Percentiles rank a stretch among this genome's conserved stretches.
Evolutionary conservation across 2,888 invertebrate species (phyloP).

Genomic region (Drosophila merina): DNA sequence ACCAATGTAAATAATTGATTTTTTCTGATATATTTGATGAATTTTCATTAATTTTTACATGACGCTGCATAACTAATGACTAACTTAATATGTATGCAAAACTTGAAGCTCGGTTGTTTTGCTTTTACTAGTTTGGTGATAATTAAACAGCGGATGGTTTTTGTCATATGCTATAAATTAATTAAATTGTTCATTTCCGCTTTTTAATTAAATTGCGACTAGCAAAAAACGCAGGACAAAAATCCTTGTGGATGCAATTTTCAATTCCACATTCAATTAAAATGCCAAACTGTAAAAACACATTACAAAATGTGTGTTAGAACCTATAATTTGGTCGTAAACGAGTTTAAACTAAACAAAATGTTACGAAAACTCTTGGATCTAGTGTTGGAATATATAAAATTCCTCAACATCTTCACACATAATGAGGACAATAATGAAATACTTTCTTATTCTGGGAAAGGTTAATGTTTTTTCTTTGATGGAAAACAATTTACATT

Average conservation of each 20-base stretch:
- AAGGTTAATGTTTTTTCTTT: too few species aligned
- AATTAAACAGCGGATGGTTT: conserved; percentile 35
- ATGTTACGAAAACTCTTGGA: neutral
- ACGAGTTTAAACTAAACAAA: neutral
- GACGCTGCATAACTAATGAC: conserved; percentile 10
- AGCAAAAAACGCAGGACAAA: conserved; percentile 13
- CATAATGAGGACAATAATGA: too few species aligned
- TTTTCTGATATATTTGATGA: neutral
- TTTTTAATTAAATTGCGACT: conserved; percentile 59
- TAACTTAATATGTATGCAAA: neutral
- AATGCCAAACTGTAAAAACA: conserved; percentile 45
- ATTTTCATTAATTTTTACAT: conserved; percentile 3
- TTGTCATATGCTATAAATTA: conserved; percentile 56
- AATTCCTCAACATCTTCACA: too few species aligned
- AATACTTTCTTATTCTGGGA: too few species aligned
- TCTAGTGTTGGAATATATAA: too few species aligned
- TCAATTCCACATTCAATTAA: conserved; percentile 59
- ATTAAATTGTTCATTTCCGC: conserved; percentile 69
- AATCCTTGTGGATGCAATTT: conserved; percentile 21
- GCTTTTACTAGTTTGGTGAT: conserved; percentile 15
- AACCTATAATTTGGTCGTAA: neutral
- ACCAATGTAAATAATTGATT: neutral
- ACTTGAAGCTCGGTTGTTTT: conserved; percentile 9
- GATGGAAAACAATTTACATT: conserved; percentile 18
- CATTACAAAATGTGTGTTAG: conserved; percentile 9